Evolutionary conservation across 2,113 vertebrate species (phyloP).

Genomic region (Columba livia): DNA sequence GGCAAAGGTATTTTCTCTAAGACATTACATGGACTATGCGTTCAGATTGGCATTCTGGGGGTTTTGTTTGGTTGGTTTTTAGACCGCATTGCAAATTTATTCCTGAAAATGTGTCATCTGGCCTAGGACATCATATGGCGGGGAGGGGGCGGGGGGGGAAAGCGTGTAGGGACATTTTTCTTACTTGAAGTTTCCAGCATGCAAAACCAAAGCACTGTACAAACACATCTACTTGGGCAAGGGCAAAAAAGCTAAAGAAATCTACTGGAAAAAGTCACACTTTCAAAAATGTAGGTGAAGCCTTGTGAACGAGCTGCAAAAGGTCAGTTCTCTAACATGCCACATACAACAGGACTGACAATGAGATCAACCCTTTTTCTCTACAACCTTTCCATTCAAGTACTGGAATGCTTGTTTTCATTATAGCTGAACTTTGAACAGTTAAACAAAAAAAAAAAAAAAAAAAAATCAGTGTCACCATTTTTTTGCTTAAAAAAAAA

Average conservation of each 20-base stretch:
- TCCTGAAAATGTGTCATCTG: neutral
- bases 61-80: neutral
- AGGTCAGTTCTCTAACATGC: neutral
- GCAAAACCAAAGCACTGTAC: neutral
- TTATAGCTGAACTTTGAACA: neutral
- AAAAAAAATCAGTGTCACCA: neutral
- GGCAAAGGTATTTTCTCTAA: constrained; percentile 1
- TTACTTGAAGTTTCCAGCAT: neutral
- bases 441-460: neutral
- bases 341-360: neutral
- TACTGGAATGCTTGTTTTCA: neutral
- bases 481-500: neutral
- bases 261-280: neutral
- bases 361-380: neutral
- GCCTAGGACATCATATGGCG: neutral
- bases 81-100: neutral
- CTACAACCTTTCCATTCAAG: neutral
- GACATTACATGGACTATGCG: neutral
- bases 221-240: neutral
- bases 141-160: neutral
- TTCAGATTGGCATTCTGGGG: neutral
- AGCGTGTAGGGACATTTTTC: neutral
- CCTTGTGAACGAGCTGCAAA: neutral
- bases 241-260: neutral
- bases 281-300: neutral